These are phyloP conservation scores for Oreochromis tanganicae DNA, from an alignment of 2,113 vertebrate genomes.

Conservation along the genomic window DNA sequence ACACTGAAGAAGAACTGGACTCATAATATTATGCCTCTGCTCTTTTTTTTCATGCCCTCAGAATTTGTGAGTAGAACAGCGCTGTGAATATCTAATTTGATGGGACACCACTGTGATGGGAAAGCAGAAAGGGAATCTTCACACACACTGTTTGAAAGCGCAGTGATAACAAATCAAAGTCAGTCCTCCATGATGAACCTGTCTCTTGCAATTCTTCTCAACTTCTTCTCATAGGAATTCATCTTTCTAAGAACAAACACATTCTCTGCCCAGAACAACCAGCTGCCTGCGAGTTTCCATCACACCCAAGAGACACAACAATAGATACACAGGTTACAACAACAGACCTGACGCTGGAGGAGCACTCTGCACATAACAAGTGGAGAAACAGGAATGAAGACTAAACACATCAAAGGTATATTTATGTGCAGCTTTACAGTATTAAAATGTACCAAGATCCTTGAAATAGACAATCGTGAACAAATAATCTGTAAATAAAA, in stretches of 20 bases:
- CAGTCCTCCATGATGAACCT: constrained; percentile 14
- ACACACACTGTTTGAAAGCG: constrained; percentile 12
- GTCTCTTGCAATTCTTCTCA: constrained; percentile 11
- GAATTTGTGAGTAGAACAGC: background rate
- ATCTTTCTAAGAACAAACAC: constrained; percentile 24
- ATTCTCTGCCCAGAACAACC: constrained; percentile 5
- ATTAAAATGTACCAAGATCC: background rate
- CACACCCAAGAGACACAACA: constrained; percentile 50
- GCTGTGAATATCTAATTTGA: background rate
- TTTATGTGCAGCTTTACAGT: background rate
- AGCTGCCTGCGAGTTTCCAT: background rate
- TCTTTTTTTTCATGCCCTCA: background rate
- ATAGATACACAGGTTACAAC: constrained; percentile 18
- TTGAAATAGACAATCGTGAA: background rate
- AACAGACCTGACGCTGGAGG: constrained; percentile 10
- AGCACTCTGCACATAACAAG: constrained; percentile 9
- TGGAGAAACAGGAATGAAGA: background rate
- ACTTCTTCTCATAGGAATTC: constrained; percentile 40
- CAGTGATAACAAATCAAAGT: constrained; percentile 35
- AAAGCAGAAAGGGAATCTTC: constrained; percentile 20
- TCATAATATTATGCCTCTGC: background rate
- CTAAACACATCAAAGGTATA: background rate
- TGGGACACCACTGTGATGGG: constrained; percentile 2
- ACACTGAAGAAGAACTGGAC: constrained; percentile 9
- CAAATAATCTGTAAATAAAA: background rate